Evolutionary conservation across 2,113 vertebrate species (phyloP), one percentile per base, ranked within the genome.

Genomic region (Macquaria ambigua): DNA sequence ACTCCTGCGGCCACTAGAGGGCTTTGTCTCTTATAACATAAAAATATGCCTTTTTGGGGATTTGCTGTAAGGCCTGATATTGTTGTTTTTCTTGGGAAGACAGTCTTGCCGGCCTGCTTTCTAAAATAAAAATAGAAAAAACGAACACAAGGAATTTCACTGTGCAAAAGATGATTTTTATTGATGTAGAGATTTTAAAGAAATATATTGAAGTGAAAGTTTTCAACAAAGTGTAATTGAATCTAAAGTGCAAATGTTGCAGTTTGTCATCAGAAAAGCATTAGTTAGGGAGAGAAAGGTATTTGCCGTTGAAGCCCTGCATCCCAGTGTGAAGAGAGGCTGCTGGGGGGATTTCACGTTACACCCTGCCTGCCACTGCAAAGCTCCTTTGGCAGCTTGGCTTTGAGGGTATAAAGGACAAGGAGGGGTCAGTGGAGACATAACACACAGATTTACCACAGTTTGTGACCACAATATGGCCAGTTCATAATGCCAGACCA

Each of bases 161-260:
- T 79, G 41, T 90, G 84, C 91, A 76, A 88, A 63, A 88, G 39
- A 77, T n/a, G 5, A 53, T 70, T 77, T 90, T 92, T 88, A 89
- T 77, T 87, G 72, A 63, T 55, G 28, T 78, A 62, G 15, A 85
- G 72, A 39, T 41, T 88, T 53, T 23, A 77, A 63, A 73, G 73
- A 58, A 79, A 69, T 20, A 37, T 71, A 5, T 66, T 37, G 2
- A 74, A 15, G 20, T n/a, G 15, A 39, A 46, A 63, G 50, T 70
- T 48, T 75, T n/a, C n/a, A 34, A 31, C 76, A 53, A 52, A 82
- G 4, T 31, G 16, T 14, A 12, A 64, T 66, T 28, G 16, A 70
- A 81, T 73, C 67, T 87, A 86, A 92, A 90, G 88, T 92, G 91
- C 90, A 93, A 89, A 86, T 89, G 63, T 55, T 53, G 85, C 80